Evolutionary conservation across 2,113 vertebrate species (phyloP).

Genomic region (Pterocles burchelli): DNA sequence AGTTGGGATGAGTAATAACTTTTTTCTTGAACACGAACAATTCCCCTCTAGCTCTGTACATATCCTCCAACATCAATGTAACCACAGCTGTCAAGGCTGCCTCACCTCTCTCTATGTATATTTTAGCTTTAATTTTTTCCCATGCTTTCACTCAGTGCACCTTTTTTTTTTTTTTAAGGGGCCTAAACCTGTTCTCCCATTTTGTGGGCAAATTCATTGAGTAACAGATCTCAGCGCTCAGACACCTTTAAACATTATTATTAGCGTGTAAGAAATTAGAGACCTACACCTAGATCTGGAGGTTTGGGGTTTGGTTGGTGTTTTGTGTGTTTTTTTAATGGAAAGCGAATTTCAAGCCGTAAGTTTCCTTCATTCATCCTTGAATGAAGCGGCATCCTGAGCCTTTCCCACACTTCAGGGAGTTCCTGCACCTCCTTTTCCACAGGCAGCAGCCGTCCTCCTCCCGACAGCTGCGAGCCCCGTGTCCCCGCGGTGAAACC

Average conservation of each 20-base stretch:
- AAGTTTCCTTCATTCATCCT: background rate
- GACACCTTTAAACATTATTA: conserved; percentile 24
- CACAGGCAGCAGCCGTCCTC: background rate
- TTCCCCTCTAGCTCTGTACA: conserved; percentile 52
- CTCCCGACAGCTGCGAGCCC: background rate
- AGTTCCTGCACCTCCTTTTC: background rate
- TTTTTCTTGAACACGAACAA: conserved; percentile 48
- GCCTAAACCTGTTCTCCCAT: conserved; percentile 47
- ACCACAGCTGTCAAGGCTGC: conserved; percentile 63
- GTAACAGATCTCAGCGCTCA: conserved; percentile 23
- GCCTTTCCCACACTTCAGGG: background rate
- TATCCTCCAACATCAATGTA: conserved; percentile 63
- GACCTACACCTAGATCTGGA: conserved; percentile 46
- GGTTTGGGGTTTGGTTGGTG: background rate
- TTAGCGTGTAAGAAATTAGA: conserved; percentile 50
- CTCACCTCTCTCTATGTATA: conserved; percentile 62
- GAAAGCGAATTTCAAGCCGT: background rate
- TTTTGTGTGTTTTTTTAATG: background rate
- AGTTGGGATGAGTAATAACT: conserved; percentile 61
- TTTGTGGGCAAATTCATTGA: conserved; percentile 51
- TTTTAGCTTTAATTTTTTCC: conserved; percentile 65
- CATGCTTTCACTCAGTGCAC: conserved; percentile 40
- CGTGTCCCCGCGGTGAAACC: background rate
- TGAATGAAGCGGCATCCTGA: background rate
- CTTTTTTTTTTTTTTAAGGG: background rate